Evolutionary conservation across 1,140 invertebrate species (phyloP).

Genomic region (Camponotus vicinus): DNA sequence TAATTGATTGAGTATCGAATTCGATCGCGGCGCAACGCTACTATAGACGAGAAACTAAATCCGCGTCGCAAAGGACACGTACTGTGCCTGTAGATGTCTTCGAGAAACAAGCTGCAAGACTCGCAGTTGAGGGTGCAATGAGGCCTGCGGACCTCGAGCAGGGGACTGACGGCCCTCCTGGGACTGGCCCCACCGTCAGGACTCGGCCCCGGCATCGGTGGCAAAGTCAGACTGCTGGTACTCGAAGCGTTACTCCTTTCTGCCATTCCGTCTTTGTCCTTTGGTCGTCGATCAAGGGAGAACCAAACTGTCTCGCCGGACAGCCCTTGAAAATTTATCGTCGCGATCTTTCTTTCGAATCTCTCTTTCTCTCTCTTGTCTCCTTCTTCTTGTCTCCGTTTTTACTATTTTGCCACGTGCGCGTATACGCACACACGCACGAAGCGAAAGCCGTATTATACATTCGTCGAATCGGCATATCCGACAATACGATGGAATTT

Average conservation of each 20-base stretch:
- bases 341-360: conserved; percentile 10
- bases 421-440: neutral
- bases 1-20: conserved; percentile 33
- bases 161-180: conserved; percentile 89
- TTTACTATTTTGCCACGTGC: too few relatives aligned
- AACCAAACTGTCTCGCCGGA: conserved; percentile 22
- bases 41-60: conserved; percentile 17
- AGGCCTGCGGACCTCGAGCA: conserved; percentile 89
- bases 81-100: conserved; percentile 90
- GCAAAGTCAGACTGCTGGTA: conserved; percentile 80
- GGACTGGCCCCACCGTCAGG: conserved; percentile 85
- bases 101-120: conserved; percentile 89
- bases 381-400: neutral
- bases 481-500: conserved; percentile 3
- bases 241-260: conserved; percentile 80
- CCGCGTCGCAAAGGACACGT: conserved; percentile 72
- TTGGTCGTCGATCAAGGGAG: conserved; percentile 11
- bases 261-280: conserved; percentile 73
- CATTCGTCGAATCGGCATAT: conserved; percentile 18
- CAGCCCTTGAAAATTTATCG: conserved; percentile 31
- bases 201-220: conserved; percentile 80
- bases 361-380: conserved; percentile 12
- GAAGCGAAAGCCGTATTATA: neutral
- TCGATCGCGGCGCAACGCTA: neutral
- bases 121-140: conserved; percentile 92